These are phyloP conservation scores for Protophormia terraenovae DNA, from an alignment of 2,888 invertebrate genomes.

Conservation along the genomic window DNA sequence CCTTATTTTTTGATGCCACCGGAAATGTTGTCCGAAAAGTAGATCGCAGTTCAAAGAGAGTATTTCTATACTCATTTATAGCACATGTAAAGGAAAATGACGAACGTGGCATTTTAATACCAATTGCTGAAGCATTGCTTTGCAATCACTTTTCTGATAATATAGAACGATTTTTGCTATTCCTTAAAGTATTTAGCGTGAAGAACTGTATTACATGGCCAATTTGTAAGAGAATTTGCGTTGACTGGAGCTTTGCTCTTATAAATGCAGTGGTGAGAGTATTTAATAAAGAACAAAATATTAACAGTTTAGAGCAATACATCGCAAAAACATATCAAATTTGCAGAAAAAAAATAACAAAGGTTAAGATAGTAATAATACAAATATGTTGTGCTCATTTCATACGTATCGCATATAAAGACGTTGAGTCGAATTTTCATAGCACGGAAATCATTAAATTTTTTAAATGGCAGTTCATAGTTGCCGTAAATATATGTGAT, in stretches of 20 bases:
- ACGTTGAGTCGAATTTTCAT: background rate
- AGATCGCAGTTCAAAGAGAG: background rate
- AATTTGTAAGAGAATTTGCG: too few species aligned
- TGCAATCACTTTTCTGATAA: too few species aligned
- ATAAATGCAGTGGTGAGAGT: background rate
- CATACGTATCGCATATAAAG: background rate
- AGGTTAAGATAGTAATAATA: background rate
- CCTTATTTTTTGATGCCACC: too few species aligned
- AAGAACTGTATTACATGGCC: slow-evolving; percentile 12
- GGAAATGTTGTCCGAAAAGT: background rate
- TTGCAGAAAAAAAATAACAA: background rate
- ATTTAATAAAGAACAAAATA: background rate
- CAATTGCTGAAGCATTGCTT: too few species aligned
- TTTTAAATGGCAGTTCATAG: background rate
- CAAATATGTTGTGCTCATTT: slow-evolving; percentile 42
- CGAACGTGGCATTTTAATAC: too few species aligned
- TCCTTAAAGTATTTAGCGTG: too few species aligned
- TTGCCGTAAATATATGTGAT: background rate
- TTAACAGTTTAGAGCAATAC: background rate
- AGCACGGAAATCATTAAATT: background rate
- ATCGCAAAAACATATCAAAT: background rate
- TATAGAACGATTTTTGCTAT: too few species aligned
- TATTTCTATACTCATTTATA: background rate
- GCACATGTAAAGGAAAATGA: background rate
- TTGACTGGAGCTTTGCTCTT: background rate